Percentiles rank a stretch among this genome's conserved stretches.
Evolutionary conservation across 1,140 invertebrate species (phyloP).

Genomic region (Ceratina calcarata): DNA sequence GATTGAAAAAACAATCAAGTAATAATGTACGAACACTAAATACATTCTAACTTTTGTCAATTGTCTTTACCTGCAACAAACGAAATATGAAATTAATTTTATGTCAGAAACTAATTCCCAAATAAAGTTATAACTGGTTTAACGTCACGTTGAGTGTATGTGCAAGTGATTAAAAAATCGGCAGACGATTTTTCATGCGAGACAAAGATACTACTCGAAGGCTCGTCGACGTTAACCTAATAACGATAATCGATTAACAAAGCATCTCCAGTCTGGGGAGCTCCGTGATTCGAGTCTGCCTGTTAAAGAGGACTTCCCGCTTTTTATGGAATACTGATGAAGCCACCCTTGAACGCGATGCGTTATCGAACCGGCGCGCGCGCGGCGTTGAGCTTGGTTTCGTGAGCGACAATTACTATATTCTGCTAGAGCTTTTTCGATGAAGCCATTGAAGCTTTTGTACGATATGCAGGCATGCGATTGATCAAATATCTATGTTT

Average conservation of each 20-base stretch:
- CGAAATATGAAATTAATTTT: too few relatives aligned
- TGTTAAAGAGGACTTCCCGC: neutral
- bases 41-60: too few relatives aligned
- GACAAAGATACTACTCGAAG: slow-evolving; percentile 24
- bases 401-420: neutral
- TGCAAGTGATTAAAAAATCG: neutral
- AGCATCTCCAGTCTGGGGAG: slow-evolving; percentile 38
- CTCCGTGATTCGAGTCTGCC: slow-evolving; percentile 9
- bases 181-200: slow-evolving; percentile 13
- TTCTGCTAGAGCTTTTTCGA: too few relatives aligned
- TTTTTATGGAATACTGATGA: slow-evolving; percentile 3
- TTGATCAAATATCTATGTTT: too few relatives aligned
- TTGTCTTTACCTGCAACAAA: too few relatives aligned
- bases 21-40: too few relatives aligned
- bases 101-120: too few relatives aligned
- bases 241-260: slow-evolving; percentile 64
- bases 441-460: too few relatives aligned
- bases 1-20: too few relatives aligned
- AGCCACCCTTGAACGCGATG: neutral
- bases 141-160: too few relatives aligned
- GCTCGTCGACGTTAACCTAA: slow-evolving; percentile 43
- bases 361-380: neutral
- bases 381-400: neutral
- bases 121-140: too few relatives aligned
- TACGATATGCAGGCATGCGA: too few relatives aligned